Evolutionary conservation across 2,113 vertebrate genomes (phyloP).

Genomic region (Ptilonorhynchus violaceus): DNA sequence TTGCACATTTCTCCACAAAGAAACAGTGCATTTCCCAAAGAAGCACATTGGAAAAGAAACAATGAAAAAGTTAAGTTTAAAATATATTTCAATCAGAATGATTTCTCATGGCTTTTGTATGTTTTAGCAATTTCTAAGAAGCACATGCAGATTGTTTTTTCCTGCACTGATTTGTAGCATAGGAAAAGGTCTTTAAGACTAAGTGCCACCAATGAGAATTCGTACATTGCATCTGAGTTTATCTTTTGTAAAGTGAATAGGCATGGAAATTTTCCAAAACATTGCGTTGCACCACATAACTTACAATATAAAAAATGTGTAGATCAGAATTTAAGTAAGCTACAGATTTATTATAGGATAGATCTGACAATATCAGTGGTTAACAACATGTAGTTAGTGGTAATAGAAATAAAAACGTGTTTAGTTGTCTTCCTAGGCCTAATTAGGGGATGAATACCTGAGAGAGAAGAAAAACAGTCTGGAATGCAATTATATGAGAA

Average conservation of each 20-base stretch:
- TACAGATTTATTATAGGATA: not conserved
- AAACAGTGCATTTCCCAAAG: conserved; percentile 1
- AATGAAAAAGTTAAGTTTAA: conserved; percentile 57
- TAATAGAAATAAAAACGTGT: conserved; percentile 3
- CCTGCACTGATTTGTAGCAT: not conserved
- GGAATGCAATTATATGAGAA: not conserved
- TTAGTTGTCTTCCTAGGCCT: not conserved
- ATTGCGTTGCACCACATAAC: not conserved
- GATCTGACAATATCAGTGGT: not conserved
- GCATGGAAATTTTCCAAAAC: not conserved
- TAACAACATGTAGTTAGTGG: not conserved
- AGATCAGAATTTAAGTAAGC: not conserved
- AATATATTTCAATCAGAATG: conserved; percentile 33
- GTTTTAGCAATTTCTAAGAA: not conserved
- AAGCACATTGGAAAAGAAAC: conserved; percentile 50
- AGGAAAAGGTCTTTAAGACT: not conserved
- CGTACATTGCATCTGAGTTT: not conserved
- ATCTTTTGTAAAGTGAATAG: not conserved
- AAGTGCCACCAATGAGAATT: not conserved
- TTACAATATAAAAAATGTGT: not conserved
- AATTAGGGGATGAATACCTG: not conserved
- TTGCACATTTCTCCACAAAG: not conserved
- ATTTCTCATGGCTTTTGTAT: not conserved
- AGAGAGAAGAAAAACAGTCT: not conserved
- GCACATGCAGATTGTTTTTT: not conserved